Base-by-base conservation (phyloP, 2,888 invertebrate species). In the Diloba caeruleocephala region DNA sequence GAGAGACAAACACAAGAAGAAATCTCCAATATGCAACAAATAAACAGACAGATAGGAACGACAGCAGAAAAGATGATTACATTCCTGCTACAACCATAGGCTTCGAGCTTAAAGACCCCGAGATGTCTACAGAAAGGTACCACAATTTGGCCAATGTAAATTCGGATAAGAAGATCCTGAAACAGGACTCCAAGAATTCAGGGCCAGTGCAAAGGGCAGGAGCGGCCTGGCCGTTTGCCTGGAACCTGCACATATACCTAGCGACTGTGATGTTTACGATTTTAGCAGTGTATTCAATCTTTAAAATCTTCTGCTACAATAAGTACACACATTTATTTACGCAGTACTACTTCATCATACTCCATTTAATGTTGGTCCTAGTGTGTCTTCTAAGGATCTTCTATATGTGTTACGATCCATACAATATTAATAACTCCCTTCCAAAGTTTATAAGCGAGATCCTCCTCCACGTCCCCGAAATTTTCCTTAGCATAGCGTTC, bases 181-280 rank as follows among this genome's bases (percentile, higher is more conserved):
- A 92, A 52, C 91, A 90, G 50, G 91, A 93, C 48, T 56, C 82
- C 0, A 93, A 93, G 59, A 85, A 77, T 21, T 85, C 73, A 41
- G 89, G 86, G 1, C 86, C 90, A 0, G 81, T 94, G 0, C 93
- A 93, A 64, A 85, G 94, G 12, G 89, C 94, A 0, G 94, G 94
- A 1, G 93, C 93, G 0, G 96, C 96, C 0, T 97, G 97, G 96
- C 95, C 96, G 0, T 96, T 97, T 65, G 98, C 97, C 1, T 98
- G 98, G 98, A 97, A 98, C 77, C 95, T 98, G 6, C 98, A 98
- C 82, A 96, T 98, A 3, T 98, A 98, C 89, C 89, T 97, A 29
- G 96, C 97, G 0, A 98, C 98, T 0, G 95, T 96, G 10, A 95
- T 97, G 78, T 98, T 98, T 82, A 96, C 97, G 0, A 92, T 98